These are phyloP conservation scores for Trypoxylus dichotomus DNA, from an alignment of 1,140 invertebrate species.

Conservation along the genomic window DNA sequence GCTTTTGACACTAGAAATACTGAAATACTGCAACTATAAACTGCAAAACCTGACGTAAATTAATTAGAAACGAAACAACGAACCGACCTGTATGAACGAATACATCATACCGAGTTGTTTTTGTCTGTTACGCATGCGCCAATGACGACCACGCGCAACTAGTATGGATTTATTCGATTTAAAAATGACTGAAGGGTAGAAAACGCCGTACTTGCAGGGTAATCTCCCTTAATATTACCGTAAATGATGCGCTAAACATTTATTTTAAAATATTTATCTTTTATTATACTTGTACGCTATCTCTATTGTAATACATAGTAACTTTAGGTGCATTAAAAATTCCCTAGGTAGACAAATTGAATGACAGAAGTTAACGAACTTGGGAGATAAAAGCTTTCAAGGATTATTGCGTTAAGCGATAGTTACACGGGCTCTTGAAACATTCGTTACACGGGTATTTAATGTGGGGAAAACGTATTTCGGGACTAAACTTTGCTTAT, in stretches of 20 bases:
- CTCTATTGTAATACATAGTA: background rate
- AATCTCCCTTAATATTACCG: background rate
- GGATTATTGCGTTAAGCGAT: background rate
- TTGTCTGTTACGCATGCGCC: background rate
- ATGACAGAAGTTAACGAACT: background rate
- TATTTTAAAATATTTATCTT: background rate
- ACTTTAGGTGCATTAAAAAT: background rate
- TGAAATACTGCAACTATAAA: background rate
- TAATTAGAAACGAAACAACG: background rate
- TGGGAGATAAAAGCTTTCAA: conserved; percentile 5
- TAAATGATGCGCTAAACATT: background rate
- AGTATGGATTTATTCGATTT: background rate
- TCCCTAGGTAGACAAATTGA: background rate
- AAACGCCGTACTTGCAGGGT: background rate
- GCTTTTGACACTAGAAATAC: background rate
- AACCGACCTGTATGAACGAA: background rate
- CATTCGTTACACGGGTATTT: background rate
- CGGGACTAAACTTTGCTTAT: background rate
- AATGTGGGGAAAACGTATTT: background rate
- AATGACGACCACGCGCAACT: background rate
- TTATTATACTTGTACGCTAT: background rate
- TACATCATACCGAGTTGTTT: background rate
- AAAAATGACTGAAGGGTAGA: background rate
- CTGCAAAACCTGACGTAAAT: background rate
- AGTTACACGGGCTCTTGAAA: background rate